phyloP scores from a whole-genome alignment of 1,140 invertebrate species.

The Rhagoletis pomonella region DNA sequence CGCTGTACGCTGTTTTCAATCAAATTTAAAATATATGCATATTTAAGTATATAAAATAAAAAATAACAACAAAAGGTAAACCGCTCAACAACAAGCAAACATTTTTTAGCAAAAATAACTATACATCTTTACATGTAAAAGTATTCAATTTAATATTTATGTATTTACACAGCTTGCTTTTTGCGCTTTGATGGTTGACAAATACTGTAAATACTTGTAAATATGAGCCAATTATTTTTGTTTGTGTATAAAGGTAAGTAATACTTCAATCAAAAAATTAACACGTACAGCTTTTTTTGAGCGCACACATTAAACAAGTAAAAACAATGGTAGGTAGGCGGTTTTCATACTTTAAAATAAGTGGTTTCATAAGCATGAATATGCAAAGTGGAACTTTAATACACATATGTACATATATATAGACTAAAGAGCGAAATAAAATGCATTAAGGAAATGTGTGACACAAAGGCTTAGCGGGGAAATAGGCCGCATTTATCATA shows the following conservation, averaged over 20 bases:
- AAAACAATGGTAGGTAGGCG: neutral
- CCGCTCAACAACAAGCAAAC: slow-evolving; percentile 12
- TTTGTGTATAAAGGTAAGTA: neutral
- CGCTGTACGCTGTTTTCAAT: no score
- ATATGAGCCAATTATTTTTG: slow-evolving; percentile 16
- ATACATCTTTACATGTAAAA: neutral
- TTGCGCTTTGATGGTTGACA: neutral
- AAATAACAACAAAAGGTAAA: neutral
- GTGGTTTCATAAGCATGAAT: slow-evolving; percentile 17
- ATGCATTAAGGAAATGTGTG: no score
- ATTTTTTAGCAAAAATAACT: neutral
- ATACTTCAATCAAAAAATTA: slow-evolving; percentile 1
- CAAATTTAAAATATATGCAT: neutral
- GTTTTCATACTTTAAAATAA: neutral
- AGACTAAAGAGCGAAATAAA: no score
- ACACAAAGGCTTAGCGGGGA: no score
- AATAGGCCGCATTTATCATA: no score
- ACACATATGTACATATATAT: no score
- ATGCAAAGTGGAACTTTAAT: neutral
- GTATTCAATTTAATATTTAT: neutral
- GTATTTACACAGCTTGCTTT: neutral
- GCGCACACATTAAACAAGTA: no score
- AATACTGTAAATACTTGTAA: neutral
- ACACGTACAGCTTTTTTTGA: neutral
- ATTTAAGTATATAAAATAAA: neutral